Evolutionary conservation across 2,113 vertebrate species (phyloP).

Genomic region (Epinephelus fuscoguttatus): DNA sequence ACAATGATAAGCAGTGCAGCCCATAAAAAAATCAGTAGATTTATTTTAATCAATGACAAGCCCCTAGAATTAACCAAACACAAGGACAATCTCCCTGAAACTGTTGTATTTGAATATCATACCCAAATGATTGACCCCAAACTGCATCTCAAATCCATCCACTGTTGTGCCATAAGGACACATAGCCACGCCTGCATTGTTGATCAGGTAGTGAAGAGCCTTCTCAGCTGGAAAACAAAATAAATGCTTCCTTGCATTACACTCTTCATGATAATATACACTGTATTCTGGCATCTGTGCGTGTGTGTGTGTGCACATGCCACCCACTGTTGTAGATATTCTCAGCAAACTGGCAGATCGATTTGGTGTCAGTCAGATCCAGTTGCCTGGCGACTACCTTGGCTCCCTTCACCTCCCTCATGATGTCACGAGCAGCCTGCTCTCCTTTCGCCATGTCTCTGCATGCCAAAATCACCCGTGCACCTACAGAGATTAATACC

Average conservation of each 20-base stretch:
- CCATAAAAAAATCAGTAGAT: too few relatives aligned
- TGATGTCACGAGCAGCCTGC: slow-evolving; percentile 76
- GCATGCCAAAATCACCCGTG: slow-evolving; percentile 82
- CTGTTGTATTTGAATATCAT: slow-evolving; percentile 16
- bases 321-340: slow-evolving; percentile 81
- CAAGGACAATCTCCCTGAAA: neutral
- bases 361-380: slow-evolving; percentile 83
- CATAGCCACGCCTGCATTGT: slow-evolving; percentile 82
- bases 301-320: neutral
- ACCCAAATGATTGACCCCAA: slow-evolving; percentile 86
- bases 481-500: slow-evolving; percentile 62
- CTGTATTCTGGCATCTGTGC: neutral
- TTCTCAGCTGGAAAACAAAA: slow-evolving; percentile 79
- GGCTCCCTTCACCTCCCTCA: slow-evolving; percentile 71
- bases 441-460: slow-evolving; percentile 80
- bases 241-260: neutral
- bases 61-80: neutral
- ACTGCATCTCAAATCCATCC: slow-evolving; percentile 83
- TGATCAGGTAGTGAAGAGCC: slow-evolving; percentile 80
- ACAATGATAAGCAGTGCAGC: neutral
- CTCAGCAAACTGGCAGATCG: slow-evolving; percentile 84
- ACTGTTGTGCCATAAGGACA: slow-evolving; percentile 74
- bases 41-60: neutral
- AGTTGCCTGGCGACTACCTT: slow-evolving; percentile 78
- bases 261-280: neutral